Conservation (phyloP, 2,797 vertebrate genomes). For the Chloroceryle inda region DNA sequence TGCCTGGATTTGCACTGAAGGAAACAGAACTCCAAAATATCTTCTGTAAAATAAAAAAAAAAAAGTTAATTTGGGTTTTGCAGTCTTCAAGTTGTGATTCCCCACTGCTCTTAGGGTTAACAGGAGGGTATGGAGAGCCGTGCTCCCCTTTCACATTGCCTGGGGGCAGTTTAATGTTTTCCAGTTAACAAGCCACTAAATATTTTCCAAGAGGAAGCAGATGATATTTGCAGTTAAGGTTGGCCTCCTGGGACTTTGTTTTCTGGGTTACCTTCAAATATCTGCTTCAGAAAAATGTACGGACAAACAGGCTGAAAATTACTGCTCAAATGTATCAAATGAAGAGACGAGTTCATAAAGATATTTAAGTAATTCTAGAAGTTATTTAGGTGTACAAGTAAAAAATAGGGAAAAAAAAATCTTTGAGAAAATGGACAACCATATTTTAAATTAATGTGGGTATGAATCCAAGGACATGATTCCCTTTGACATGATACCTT, state of each 20-base stretch:
- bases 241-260: neutral
- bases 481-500: neutral
- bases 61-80: neutral
- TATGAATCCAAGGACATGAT: neutral
- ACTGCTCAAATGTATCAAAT: neutral
- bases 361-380: neutral
- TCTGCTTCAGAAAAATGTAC: neutral
- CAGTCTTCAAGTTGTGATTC: neutral
- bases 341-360: neutral
- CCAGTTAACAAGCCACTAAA: neutral
- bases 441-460: neutral
- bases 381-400: neutral
- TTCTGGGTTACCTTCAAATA: neutral
- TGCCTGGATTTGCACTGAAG: neutral
- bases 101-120: neutral
- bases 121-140: neutral
- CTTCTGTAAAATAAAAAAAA: neutral
- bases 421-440: neutral
- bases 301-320: neutral
- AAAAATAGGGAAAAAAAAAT: neutral
- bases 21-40: neutral
- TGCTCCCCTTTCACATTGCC: neutral
- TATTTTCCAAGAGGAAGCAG: neutral
- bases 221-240: neutral
- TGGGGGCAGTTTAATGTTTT: neutral